Evolutionary conservation across 2,113 vertebrate genomes (phyloP), one percentile per base, ranked within the genome.

Genomic region (Todiramphus chloris): DNA sequence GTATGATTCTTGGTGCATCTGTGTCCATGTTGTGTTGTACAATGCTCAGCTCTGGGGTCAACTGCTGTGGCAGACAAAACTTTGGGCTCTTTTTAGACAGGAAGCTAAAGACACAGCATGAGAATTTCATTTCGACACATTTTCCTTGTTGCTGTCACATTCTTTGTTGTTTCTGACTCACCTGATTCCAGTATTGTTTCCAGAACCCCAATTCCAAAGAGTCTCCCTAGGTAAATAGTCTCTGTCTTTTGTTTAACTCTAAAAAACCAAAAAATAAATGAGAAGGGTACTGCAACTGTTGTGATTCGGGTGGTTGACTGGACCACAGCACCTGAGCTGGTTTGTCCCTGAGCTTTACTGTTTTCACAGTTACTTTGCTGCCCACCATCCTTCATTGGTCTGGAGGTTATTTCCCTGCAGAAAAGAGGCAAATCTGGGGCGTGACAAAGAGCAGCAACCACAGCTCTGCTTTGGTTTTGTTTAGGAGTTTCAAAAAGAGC

Each of bases 401-500:
- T 79, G 39, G 1, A 18, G 28, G 6, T 18, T 80, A 4, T 44
- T 78, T 56, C 58, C 27, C 15, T 81, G 24, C 14, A 44, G 51
- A 46, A 44, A 62, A 39, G 37, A 62, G 21, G n/a, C 9, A 48
- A 30, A 44, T 60, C 10, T 10, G 23, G 18, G n/a, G 10, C 0
- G 0, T 58, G 51, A 59, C 10, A 30, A 21, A 75, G 58, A 90
- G 44, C 39, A 81, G 35, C 41, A 68, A 6, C 37, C 53, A 20
- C 48, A 87, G 1, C 10, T 72, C 16, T 20, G 18, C 46, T 50
- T 30, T 91, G 50, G 0, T 79, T 39, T 53, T 87, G 8, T 93
- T 5, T 70, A 99, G 99, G 99, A 99, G 43, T 99, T 99, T 93
- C 99, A 99, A 87, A 99, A 99, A 90, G 99, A 99, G 95, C 97